phyloP scores from a whole-genome alignment of 2,113 vertebrate genomes.

The Onychorhynchus coronatus region DNA sequence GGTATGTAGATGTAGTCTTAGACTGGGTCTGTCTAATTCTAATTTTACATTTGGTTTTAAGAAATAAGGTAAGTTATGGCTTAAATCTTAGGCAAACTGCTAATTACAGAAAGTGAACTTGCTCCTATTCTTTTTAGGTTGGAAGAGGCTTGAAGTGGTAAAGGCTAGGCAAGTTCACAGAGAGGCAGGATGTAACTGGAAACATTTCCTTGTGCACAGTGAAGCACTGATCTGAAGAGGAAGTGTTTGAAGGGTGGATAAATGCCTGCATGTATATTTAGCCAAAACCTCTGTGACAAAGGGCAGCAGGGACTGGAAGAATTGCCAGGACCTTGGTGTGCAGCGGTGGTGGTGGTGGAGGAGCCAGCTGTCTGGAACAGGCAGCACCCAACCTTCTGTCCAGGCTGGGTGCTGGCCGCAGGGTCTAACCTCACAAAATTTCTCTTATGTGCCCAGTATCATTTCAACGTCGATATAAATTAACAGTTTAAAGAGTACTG shows the following conservation, averaged over 20 bases:
- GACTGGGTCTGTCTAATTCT: neutral
- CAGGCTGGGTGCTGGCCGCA: neutral
- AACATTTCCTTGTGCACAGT: neutral
- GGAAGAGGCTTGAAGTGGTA: neutral
- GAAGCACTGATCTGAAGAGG: neutral
- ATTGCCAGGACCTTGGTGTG: neutral
- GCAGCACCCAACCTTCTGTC: neutral
- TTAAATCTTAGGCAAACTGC: neutral
- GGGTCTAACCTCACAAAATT: neutral
- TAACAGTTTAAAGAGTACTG: neutral
- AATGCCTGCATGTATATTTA: slow-evolving; percentile 39
- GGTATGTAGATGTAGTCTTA: neutral
- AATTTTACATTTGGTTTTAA: neutral
- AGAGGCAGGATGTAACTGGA: slow-evolving; percentile 24
- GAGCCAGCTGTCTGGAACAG: neutral
- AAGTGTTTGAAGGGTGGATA: slow-evolving; percentile 44
- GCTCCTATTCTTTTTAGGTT: neutral
- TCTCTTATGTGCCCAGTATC: neutral
- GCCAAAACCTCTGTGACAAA: neutral
- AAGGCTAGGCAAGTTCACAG: neutral
- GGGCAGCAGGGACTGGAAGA: neutral
- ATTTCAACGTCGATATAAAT: neutral
- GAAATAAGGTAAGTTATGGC: neutral
- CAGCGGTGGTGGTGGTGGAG: neutral
- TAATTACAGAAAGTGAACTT: neutral